These are phyloP conservation scores for Zoanthus solanderi DNA, from an alignment of 92 coral and sea anemone species.

Conservation along the genomic window DNA sequence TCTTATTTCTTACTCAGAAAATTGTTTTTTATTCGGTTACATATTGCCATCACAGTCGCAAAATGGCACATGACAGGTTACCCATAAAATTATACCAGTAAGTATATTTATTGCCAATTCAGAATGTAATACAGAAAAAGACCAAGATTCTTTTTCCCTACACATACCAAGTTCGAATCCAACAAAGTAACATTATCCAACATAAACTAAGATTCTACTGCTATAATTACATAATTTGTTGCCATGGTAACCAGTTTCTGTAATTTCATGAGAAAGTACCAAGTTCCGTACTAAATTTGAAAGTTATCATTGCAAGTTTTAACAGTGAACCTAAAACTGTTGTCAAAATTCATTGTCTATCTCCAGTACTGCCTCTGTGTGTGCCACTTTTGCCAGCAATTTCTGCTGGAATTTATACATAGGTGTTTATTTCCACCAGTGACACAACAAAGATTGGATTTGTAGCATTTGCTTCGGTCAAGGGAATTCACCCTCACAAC, in stretches of 20 bases:
- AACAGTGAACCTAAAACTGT: neutral
- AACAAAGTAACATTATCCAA: conserved; percentile 7
- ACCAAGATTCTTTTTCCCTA: neutral
- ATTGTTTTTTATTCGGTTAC: conserved; percentile 4
- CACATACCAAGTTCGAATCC: neutral
- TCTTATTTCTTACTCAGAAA: conserved; percentile 19
- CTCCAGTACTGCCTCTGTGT: conserved; percentile 12
- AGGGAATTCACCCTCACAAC: conserved; percentile 10
- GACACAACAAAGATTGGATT: conserved; percentile 9
- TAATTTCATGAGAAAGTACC: neutral
- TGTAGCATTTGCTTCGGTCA: neutral
- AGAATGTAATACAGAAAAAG: conserved; percentile 14
- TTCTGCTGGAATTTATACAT: neutral
- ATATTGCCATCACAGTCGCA: neutral
- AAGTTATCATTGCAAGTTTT: neutral
- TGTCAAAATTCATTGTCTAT: conserved; percentile 8
- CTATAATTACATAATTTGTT: neutral
- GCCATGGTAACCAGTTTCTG: conserved; percentile 10
- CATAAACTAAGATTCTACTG: neutral
- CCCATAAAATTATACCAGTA: neutral
- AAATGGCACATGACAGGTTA: neutral
- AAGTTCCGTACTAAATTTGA: neutral
- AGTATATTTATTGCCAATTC: conserved; percentile 7
- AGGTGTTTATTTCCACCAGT: conserved; percentile 16
- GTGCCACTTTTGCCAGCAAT: conserved; percentile 3